Evolutionary conservation across 2,797 vertebrate genomes (phyloP).

Genomic region (Coregonus suidteri): DNA sequence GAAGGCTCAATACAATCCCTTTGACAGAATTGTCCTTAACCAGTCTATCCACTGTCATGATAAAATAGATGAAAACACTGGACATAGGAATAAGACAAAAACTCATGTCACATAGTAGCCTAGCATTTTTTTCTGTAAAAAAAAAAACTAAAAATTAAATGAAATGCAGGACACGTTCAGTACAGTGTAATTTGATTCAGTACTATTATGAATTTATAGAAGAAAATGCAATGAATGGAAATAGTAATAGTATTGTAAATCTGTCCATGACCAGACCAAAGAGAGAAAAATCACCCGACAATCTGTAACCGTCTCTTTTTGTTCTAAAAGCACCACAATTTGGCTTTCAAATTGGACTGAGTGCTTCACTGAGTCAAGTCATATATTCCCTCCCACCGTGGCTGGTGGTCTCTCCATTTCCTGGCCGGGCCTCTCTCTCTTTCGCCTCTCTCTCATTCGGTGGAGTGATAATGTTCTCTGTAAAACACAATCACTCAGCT

Average conservation of each 20-base stretch:
- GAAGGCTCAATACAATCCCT: not conserved
- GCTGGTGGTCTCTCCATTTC: conserved; percentile 69
- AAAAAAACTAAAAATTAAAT: not conserved
- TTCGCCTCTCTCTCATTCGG: conserved; percentile 57
- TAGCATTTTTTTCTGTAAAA: conserved; percentile 1
- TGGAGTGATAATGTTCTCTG: conserved; percentile 82
- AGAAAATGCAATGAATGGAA: conserved; percentile 61
- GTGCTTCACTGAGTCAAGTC: conserved; percentile 74
- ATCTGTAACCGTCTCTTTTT: conserved; percentile 66
- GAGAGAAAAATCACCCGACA: conserved; percentile 67
- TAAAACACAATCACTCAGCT: conserved; percentile 83
- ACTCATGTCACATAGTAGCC: conserved; percentile 29
- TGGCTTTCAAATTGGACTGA: conserved; percentile 77
- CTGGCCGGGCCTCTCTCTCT: conserved; percentile 10
- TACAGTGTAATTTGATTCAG: conserved; percentile 48
- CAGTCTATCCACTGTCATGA: conserved; percentile 24
- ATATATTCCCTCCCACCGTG: conserved; percentile 67
- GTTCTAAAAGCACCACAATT: conserved; percentile 71
- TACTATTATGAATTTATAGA: conserved; percentile 63
- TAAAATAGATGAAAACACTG: conserved; percentile 37
- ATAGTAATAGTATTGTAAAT: conserved; percentile 58
- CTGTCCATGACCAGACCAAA: conserved; percentile 52
- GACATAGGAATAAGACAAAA: conserved; percentile 21
- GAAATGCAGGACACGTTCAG: conserved; percentile 49
- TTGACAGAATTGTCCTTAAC: conserved; percentile 59